Conservation (phyloP, 2,797 vertebrate genomes). For the Microctenopoma steveboyesi region DNA sequence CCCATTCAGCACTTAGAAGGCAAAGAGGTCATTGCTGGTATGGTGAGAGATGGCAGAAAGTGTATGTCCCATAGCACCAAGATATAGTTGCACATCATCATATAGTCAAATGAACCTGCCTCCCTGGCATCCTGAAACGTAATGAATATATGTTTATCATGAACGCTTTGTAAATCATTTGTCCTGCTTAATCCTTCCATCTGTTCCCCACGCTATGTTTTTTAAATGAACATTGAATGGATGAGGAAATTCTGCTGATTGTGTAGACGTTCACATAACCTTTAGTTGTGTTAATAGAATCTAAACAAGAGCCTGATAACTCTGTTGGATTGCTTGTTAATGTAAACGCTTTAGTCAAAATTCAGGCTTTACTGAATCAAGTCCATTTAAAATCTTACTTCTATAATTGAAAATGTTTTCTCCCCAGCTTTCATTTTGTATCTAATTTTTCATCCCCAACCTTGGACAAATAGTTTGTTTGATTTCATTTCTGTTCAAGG, state of each 20-base stretch:
- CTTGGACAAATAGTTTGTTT: constrained; percentile 40
- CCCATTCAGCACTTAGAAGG: constrained; percentile 38
- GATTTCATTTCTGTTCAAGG: constrained; percentile 70
- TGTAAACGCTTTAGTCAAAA: background rate
- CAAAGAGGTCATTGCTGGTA: constrained; percentile 58
- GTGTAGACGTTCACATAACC: no score
- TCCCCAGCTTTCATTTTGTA: constrained; percentile 29
- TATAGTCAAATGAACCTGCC: constrained; percentile 19
- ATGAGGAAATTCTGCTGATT: background rate
- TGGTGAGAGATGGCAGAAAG: constrained; percentile 53
- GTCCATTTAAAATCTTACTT: constrained; percentile 16
- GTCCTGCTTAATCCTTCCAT: constrained; percentile 21
- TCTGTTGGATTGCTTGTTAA: background rate
- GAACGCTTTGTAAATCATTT: constrained; percentile 17
- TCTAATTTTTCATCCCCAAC: constrained; percentile 19
- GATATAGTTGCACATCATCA: background rate
- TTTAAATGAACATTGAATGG: background rate
- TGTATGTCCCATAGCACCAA: constrained; percentile 27
- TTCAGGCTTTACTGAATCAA: background rate
- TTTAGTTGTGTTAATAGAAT: background rate
- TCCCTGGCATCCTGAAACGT: constrained; percentile 13
- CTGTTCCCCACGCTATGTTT: constrained; percentile 11
- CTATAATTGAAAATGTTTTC: constrained; percentile 12
- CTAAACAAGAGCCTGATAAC: background rate
- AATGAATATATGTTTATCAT: constrained; percentile 18